phyloP scores from a whole-genome alignment of 2,888 invertebrate genomes.

The Galeopsomyia nigrocyanea region DNA sequence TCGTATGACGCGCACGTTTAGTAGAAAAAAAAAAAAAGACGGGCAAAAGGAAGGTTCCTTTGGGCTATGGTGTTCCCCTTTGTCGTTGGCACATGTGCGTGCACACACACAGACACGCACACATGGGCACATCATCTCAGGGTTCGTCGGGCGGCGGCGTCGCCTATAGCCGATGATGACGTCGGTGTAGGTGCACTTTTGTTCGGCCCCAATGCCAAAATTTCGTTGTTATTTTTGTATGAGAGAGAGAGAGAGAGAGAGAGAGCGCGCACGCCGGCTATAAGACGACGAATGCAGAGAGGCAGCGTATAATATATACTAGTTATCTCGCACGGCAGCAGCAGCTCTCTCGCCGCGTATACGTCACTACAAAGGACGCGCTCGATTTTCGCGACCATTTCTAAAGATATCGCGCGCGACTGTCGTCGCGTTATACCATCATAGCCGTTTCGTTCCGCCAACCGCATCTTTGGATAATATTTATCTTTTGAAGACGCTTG shows the following conservation, averaged over 20 bases:
- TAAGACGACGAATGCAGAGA: not conserved
- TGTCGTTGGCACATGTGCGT: conserved; percentile 19
- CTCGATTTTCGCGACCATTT: not conserved
- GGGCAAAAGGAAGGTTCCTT: too few species aligned
- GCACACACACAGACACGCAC: not conserved
- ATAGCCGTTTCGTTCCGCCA: too few species aligned
- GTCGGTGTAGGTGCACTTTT: conserved; percentile 44
- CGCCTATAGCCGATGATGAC: conserved; percentile 12
- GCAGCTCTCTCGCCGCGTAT: not conserved
- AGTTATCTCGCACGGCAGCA: not conserved
- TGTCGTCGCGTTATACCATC: not conserved
- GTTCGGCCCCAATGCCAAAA: conserved; percentile 46
- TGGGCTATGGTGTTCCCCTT: conserved; percentile 1
- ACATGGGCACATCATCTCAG: not conserved
- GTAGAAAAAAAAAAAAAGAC: conserved; percentile 20
- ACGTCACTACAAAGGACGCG: conserved; percentile 9
- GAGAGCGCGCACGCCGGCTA: not conserved
- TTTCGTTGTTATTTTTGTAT: conserved; percentile 41
- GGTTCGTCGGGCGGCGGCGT: conserved; percentile 13
- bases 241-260: too few species aligned
- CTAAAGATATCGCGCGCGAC: not conserved
- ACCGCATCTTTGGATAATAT: too few species aligned
- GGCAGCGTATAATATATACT: not conserved
- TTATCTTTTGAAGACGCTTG: too few species aligned
- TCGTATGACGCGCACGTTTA: conserved; percentile 52